Base-by-base conservation (phyloP, 1,140 invertebrate genomes). In the Theocolax elegans region DNA sequence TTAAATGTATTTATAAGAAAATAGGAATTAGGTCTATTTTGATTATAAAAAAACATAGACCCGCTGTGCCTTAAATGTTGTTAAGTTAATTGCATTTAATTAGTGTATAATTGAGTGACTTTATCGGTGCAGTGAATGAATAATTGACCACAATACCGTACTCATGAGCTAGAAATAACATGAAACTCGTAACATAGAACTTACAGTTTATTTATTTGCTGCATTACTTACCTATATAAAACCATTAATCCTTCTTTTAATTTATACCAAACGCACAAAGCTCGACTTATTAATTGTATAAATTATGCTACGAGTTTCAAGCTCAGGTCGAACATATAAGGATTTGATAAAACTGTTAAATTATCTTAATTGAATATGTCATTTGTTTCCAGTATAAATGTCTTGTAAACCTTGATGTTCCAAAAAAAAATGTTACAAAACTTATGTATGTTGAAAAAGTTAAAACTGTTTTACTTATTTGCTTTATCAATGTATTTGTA, bases 61-160 rank as follows among this genome's bases (percentile, higher is more conserved):
- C 70, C 46, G 49, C 60, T 68, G 63, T 72, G 70, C 64, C 70
- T 67, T 72, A 53, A 71, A 66, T 60, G 29, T 72, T 64, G 53
- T 58, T 72, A 54, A 66, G 63, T 72, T 72, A 46, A 6, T 66
- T 67, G 48, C 56, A 62, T 72, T 72, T 72, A 72, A 53, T 67
- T 72, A 62, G 56, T 44, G 9, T 66, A 19, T 38, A 58, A 60
- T 58, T 48, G 46, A 64, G n/a, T 12, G 15, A 64, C 25, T 63
- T 56, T 44, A 56, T 65, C 65, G 19, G n/a, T 23, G 13, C 4
- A 46, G 2, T 49, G 46, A 51, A 48, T 40, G 0, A 58, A 38
- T 42, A 40, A 46, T 54, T 25, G 12, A 62, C 10, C 19, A 69
- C 42, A 12, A 42, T 48, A 38, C 53, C 53, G 4, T 31, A 62